Evolutionary conservation across 2,888 invertebrate genomes (phyloP), one percentile per base, ranked within the genome.

Genomic region (Drosophila paramelanica): DNA sequence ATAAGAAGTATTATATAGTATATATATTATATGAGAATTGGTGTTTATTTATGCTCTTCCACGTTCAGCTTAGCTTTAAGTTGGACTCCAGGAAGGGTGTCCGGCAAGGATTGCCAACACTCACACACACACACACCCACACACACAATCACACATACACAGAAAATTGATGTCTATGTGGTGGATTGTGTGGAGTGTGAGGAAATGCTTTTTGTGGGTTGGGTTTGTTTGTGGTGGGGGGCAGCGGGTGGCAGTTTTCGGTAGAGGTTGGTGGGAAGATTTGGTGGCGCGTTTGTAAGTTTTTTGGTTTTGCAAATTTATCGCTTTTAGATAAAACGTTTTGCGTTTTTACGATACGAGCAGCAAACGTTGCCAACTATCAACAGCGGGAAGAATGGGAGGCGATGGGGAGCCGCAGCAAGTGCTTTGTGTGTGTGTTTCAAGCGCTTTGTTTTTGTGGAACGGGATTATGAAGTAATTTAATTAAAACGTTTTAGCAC

Each of bases 261-360:
- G 31, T 10, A 31, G 42, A 47, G 45, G 27, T 58, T 41, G 10
- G 41, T 43, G 58, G 27, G 8, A 42, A 56, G 52, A 55, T 51
- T 61, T 62, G 57, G 47, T 56, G 72, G 72, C 38, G 55, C 42
- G 64, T 61, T 61, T 69, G 56, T 51, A 47, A 41, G 41, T 52
- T 72, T 67, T 74, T 79, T 69, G 68, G 74, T 64, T 79, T 87
- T 78, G 65, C 64, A 85, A 85, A 85, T 85, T 85, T 85, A 85
- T 85, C 85, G 87, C 85, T 85, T 85, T 85, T 73, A 85, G 85
- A 85, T 85, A 85, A 85, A 85, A 82, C 85, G 85, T 84, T 85
- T 81, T 87, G 78, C 81, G 87, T 81, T 81, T 79, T 84, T 83
- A 84, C 87, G 85, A 86, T 64, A 70, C 53, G 71, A 76, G 73